Conservation (phyloP, 2,113 vertebrate species). For the Oncorhynchus keta region DNA sequence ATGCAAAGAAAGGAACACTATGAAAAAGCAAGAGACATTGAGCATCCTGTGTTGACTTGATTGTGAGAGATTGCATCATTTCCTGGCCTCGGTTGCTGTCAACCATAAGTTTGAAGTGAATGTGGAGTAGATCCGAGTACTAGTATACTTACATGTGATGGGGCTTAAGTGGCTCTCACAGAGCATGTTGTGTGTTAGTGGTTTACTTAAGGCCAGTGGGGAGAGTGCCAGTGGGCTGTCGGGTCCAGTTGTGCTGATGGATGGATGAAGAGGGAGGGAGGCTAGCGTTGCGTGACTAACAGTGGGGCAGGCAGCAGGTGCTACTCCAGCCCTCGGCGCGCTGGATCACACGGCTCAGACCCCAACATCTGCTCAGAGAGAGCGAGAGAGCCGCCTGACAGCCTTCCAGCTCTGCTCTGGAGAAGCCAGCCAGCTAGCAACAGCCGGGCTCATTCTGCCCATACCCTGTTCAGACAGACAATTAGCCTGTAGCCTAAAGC, state of each 20-base stretch:
- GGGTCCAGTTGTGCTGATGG: conserved; percentile 23
- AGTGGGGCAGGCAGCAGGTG: not conserved
- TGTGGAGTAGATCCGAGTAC: conserved; percentile 12
- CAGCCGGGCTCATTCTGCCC: not conserved
- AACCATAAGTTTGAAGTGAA: conserved; percentile 23
- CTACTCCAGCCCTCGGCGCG: not conserved
- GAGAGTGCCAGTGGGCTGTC: conserved; percentile 33
- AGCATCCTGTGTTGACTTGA: conserved; percentile 10
- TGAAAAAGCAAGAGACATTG: not conserved
- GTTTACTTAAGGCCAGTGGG: conserved; percentile 41
- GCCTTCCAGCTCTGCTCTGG: not conserved
- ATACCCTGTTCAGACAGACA: not conserved
- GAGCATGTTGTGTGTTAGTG: conserved; percentile 29
- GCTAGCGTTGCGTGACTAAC: not conserved
- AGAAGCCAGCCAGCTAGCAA: not conserved
- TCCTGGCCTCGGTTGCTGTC: not conserved
- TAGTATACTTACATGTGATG: conserved; percentile 28
- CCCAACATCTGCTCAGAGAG: not conserved
- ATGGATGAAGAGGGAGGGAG: conserved; percentile 27
- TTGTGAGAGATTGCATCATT: not conserved
- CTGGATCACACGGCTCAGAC: not conserved
- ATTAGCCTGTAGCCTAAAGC: not conserved
- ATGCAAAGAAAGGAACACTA: not conserved
- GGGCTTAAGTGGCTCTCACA: conserved; percentile 45
- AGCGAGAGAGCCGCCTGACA: not conserved